Evolutionary conservation across 2,797 vertebrate species (phyloP).

Genomic region (Silurus lanzhouensis): DNA sequence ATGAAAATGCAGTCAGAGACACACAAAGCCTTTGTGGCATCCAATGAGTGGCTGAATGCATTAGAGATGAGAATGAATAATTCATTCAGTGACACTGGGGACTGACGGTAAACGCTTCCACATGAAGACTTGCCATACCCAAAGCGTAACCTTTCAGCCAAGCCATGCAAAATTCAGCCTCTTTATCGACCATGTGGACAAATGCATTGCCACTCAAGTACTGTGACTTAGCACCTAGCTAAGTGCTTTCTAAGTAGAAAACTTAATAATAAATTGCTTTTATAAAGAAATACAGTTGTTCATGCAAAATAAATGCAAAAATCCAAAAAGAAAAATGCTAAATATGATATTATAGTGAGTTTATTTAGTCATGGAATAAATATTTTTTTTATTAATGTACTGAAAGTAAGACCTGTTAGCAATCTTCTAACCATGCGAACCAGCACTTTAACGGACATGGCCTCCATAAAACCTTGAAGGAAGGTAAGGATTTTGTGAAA

Average conservation of each 20-base stretch:
- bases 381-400: background rate
- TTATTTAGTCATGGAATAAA: background rate
- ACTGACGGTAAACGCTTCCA: constrained; percentile 75
- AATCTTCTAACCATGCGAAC: background rate
- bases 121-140: constrained; percentile 68
- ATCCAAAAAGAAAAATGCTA: background rate
- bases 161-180: constrained; percentile 72
- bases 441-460: background rate
- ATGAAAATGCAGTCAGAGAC: constrained; percentile 61
- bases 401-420: background rate
- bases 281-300: background rate
- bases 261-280: background rate
- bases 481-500: background rate
- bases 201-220: constrained; percentile 25
- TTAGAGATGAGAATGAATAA: constrained; percentile 78
- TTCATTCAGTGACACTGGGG: constrained; percentile 72
- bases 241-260: constrained; percentile 28
- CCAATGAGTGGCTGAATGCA: constrained; percentile 68
- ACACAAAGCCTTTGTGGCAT: constrained; percentile 32
- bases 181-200: constrained; percentile 55
- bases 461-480: background rate
- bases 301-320: too few relatives aligned
- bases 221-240: constrained; percentile 7
- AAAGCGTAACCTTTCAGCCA: constrained; percentile 70
- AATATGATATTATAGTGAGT: background rate